These are phyloP conservation scores for Petroica traversi DNA, from an alignment of 2,113 vertebrate species.

Conservation along the genomic window DNA sequence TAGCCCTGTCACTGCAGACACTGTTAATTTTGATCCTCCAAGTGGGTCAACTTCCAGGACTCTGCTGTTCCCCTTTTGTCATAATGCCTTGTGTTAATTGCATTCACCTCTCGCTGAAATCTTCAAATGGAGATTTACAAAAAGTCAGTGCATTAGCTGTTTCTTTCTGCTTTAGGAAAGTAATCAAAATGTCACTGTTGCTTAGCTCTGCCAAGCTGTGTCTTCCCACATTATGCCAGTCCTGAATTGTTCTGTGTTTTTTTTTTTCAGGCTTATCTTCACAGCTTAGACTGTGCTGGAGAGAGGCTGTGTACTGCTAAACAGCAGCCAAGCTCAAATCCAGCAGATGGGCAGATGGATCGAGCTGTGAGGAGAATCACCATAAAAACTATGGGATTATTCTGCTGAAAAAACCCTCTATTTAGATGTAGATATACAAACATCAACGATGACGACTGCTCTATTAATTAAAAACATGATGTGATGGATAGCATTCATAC, in stretches of 20 bases:
- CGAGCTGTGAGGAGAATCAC: not conserved
- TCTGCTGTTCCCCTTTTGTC: slow-evolving; percentile 60
- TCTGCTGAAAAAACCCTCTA: not conserved
- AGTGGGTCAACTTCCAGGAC: slow-evolving; percentile 65
- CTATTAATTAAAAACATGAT: not conserved
- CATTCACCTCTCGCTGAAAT: slow-evolving; percentile 62
- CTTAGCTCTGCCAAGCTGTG: not conserved
- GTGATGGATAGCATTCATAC: not conserved
- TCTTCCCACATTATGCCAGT: not conserved
- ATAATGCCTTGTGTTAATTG: slow-evolving; percentile 66
- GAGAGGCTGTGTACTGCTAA: not conserved
- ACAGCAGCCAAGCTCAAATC: not conserved
- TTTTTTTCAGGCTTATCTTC: slow-evolving; percentile 7
- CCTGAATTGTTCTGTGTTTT: not conserved
- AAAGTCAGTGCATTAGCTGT: slow-evolving; percentile 64
- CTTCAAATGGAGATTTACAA: slow-evolving; percentile 65
- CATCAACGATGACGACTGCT: not conserved
- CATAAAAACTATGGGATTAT: not conserved
- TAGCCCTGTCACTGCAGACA: slow-evolving; percentile 63
- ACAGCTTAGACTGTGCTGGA: not conserved
- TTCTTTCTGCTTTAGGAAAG: slow-evolving; percentile 58
- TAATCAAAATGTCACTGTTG: slow-evolving; percentile 18
- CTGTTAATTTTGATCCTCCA: slow-evolving; percentile 67
- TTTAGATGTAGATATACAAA: not conserved
- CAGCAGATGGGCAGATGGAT: not conserved